Evolutionary conservation across 2,888 invertebrate genomes (phyloP).

Genomic region (Saturnia japonica): DNA sequence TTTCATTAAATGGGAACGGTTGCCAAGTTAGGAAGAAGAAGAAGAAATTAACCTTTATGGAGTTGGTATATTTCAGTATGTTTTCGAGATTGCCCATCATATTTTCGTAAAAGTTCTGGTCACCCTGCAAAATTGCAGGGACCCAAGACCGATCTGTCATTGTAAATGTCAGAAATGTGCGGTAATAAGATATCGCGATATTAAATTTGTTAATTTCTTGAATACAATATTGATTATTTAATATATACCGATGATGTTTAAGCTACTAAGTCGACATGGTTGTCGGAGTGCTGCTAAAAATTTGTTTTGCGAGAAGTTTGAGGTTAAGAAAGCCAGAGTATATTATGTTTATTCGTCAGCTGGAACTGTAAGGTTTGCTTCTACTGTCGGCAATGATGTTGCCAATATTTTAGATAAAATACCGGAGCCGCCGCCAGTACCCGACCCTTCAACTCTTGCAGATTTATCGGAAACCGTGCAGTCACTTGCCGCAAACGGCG

Average conservation of each 20-base stretch:
- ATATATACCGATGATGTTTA: slow-evolving; percentile 58
- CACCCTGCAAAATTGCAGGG: too few relatives aligned
- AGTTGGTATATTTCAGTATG: too few relatives aligned
- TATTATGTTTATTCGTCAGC: slow-evolving; percentile 72
- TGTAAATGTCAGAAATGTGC: slow-evolving; percentile 47
- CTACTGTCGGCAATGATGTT: slow-evolving; percentile 51
- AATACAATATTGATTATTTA: not conserved
- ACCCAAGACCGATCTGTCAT: too few relatives aligned
- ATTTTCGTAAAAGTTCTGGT: too few relatives aligned
- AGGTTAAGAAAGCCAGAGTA: slow-evolving; percentile 74
- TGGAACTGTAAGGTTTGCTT: slow-evolving; percentile 63
- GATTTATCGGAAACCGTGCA: slow-evolving; percentile 65
- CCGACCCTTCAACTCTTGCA: slow-evolving; percentile 55
- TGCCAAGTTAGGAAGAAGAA: too few relatives aligned
- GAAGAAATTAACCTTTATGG: too few relatives aligned
- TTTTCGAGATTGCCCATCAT: too few relatives aligned
- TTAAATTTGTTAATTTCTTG: slow-evolving; percentile 23
- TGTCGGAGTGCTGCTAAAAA: slow-evolving; percentile 66
- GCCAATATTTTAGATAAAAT: slow-evolving; percentile 65
- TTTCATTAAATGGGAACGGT: too few relatives aligned
- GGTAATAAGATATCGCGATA: slow-evolving; percentile 37
- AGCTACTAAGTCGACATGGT: slow-evolving; percentile 67
- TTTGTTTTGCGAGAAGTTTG: slow-evolving; percentile 66
- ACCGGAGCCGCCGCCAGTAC: slow-evolving; percentile 75
- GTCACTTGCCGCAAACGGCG: slow-evolving; percentile 81